Evolutionary conservation across 2,888 invertebrate genomes (phyloP).

Genomic region (Lasioglossum leucozonium): DNA sequence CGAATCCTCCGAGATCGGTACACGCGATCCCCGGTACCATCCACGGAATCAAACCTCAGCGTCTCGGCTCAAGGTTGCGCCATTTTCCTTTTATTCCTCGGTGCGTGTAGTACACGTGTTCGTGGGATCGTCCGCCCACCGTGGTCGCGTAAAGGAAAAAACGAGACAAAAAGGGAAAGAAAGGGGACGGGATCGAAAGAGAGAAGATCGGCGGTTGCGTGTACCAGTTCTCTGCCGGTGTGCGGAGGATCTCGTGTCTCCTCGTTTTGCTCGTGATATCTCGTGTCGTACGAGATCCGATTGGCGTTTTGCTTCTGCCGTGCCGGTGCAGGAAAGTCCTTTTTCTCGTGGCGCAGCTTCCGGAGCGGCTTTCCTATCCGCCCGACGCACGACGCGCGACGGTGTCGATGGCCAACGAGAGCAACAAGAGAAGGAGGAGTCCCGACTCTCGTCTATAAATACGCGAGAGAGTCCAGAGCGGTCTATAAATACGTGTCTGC

Average conservation of each 20-base stretch:
- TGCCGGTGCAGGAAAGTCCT: slow-evolving; percentile 39
- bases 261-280: slow-evolving; percentile 18
- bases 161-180: not conserved
- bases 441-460: slow-evolving; percentile 62
- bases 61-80: slow-evolving; percentile 42
- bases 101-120: slow-evolving; percentile 36
- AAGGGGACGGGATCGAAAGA: not conserved
- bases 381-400: slow-evolving; percentile 25
- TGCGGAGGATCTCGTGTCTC: not conserved
- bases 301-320: slow-evolving; percentile 42
- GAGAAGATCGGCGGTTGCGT: not conserved
- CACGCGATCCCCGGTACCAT: not conserved
- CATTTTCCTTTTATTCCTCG: slow-evolving; percentile 38
- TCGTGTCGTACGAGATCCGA: slow-evolving; percentile 25
- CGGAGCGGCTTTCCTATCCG: slow-evolving; percentile 72
- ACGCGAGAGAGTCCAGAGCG: slow-evolving; percentile 60
- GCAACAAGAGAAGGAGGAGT: slow-evolving; percentile 39
- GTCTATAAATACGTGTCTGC: slow-evolving; percentile 80
- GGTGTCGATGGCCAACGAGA: slow-evolving; percentile 64
- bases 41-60: not conserved
- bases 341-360: slow-evolving; percentile 62
- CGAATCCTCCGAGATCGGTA: no score
- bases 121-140: slow-evolving; percentile 18
- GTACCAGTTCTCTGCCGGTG: not conserved
- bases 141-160: not conserved